A percentile compares a stretch with the other conserved stretches of the same genome.
Conservation (phyloP, 2,888 invertebrate genomes). For the Pyrochroa serraticornis region DNA sequence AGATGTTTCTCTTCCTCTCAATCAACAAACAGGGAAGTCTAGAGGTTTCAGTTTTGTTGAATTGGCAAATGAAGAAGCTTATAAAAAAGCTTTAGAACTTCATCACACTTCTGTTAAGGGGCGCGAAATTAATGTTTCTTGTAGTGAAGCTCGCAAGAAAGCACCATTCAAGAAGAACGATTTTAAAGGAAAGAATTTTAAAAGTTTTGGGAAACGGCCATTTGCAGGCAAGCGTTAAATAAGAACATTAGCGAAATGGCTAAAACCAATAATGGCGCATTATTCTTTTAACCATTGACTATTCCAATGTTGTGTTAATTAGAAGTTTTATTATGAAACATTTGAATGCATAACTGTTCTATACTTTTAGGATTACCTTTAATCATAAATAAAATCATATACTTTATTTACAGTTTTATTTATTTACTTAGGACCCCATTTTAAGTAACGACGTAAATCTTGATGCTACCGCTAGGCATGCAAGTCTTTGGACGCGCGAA, state of each 20-base stretch:
- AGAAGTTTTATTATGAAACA: too few species aligned
- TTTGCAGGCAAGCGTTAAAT: conserved; percentile 53
- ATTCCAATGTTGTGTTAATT: too few species aligned
- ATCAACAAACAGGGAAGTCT: conserved; percentile 46
- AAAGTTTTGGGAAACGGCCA: conserved; percentile 56
- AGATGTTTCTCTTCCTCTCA: conserved; percentile 54
- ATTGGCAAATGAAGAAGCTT: conserved; percentile 53
- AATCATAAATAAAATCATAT: too few species aligned
- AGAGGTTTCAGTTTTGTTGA: conserved; percentile 60
- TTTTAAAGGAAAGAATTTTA: conserved; percentile 56
- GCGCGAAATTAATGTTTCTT: conserved; percentile 57
- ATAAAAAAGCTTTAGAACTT: conserved; percentile 57
- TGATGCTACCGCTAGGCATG: too few species aligned
- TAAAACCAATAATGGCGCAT: too few species aligned
- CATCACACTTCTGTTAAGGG: conserved; percentile 55
- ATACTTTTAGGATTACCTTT: too few species aligned
- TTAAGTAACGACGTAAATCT: too few species aligned
- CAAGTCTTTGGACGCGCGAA: too few species aligned
- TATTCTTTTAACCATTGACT: too few species aligned
- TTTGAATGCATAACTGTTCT: too few species aligned
- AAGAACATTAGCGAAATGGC: conserved; percentile 48
- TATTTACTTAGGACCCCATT: too few species aligned
- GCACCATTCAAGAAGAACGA: conserved; percentile 47
- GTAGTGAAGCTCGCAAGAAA: conserved; percentile 54
- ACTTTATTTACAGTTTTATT: too few species aligned